Base-by-base conservation (phyloP, 2,113 vertebrate species). In the Stegastes partitus region DNA sequence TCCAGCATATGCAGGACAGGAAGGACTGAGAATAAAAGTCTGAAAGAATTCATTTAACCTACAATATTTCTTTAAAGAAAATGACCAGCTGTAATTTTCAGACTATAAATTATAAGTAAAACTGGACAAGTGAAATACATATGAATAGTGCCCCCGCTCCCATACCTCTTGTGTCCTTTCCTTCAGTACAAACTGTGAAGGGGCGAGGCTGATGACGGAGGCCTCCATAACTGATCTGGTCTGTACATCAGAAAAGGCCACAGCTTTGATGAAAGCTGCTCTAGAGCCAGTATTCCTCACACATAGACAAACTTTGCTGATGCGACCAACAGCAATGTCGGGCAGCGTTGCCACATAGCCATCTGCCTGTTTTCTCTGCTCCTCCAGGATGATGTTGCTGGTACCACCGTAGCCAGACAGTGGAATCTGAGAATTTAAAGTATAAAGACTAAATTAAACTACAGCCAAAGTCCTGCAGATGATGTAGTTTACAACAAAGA, bases 381-480 rank as follows among this genome's bases (percentile, higher is more conserved):
- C 95, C 92, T 99, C 97, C 87, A 99, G 90, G 89, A 96, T 96
- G 70, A 99, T 88, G 81, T 95, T 97, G 90, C 97, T 99, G 77
- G 94, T 96, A 87, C 98, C 98, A 69, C 98, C 98, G 61, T 99
- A 99, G 81, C 98, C 98, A 31, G 96, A 98, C 54, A 99, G 94
- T 0, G 98, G 98, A 91, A 99, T 98, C 98, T 95, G 53, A 74
- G 8, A 12, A 53, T 18, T 42, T 21, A 15, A 59, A 42, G 74
- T 3, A 44, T 0, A 68, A 15, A 5, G 50, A 54, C 8, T 9
- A 21, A 53, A 37, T 42, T 9, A 18, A 10, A 66, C 12, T 3
- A 0, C 5, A 55, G 4, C 25, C 0, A 2, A 34, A 34, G 31
- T 7, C 7, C 31, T 9, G 31, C 31, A 34, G 31, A 31, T n/a